phyloP scores from a whole-genome alignment of 1,140 invertebrate genomes.

The Lordiphosa clarofinis region DNA sequence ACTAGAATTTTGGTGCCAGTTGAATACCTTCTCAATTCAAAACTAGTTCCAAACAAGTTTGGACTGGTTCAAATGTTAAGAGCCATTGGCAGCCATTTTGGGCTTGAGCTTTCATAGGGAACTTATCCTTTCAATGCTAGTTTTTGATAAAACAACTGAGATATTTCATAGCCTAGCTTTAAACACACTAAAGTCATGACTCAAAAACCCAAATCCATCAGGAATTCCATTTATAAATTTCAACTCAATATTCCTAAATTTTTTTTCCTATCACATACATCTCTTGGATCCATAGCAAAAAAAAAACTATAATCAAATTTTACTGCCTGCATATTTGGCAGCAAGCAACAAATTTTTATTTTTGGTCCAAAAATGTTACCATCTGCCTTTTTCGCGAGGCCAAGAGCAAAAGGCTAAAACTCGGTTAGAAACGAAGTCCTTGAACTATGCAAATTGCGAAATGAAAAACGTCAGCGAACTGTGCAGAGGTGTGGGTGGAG shows the following conservation, averaged over 20 bases:
- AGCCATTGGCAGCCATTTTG: no score
- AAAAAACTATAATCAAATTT: constrained; percentile 62
- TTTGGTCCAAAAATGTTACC: constrained; percentile 25
- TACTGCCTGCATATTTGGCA: constrained; percentile 34
- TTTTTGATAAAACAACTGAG: no score
- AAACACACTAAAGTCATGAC: no score
- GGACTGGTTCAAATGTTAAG: no score
- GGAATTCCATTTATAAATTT: constrained; percentile 42
- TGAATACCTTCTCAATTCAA: no score
- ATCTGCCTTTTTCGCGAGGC: constrained; percentile 17
- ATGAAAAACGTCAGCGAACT: constrained; percentile 50
- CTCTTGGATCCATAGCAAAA: constrained; percentile 2
- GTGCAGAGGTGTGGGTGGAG: not conserved
- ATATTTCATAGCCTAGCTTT: no score
- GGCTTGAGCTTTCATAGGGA: no score
- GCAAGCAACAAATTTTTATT: constrained; percentile 63
- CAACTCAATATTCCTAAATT: constrained; percentile 23
- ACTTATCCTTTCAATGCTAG: no score
- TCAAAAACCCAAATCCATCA: not conserved
- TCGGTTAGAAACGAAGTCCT: constrained; percentile 55
- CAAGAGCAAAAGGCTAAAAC: constrained; percentile 28
- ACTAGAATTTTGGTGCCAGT: no score
- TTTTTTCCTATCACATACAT: constrained; percentile 23
- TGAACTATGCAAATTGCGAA: constrained; percentile 72
- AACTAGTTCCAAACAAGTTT: no score